Conservation (phyloP, 2,113 vertebrate genomes). For the Corythornis madagascariensis region DNA sequence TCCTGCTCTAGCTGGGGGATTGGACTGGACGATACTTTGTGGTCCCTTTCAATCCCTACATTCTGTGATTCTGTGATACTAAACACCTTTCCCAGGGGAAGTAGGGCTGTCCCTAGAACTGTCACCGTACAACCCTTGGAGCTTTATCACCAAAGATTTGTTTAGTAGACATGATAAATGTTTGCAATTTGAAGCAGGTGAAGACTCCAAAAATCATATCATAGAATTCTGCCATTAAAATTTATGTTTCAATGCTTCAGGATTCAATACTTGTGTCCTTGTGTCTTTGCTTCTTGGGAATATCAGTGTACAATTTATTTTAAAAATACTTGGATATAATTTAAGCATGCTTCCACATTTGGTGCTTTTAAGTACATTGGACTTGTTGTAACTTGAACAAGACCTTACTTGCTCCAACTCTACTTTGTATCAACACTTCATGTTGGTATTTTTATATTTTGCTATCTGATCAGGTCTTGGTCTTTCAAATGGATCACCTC, state of each 20-base stretch:
- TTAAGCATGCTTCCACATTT: neutral
- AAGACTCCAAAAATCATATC: neutral
- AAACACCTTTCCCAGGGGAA: neutral
- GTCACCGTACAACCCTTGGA: neutral
- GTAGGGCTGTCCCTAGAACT: neutral
- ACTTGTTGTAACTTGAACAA: neutral
- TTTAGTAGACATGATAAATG: neutral
- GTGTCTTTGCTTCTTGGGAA: neutral
- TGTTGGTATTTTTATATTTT: neutral
- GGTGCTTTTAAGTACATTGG: neutral
- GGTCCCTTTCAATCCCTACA: no score
- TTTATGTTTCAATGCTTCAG: neutral
- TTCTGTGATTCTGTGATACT: neutral
- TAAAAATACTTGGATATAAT: neutral
- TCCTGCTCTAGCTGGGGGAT: no score
- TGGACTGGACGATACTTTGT: no score
- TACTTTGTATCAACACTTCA: neutral
- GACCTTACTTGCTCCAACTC: neutral
- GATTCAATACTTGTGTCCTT: neutral
- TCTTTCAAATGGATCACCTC: neutral
- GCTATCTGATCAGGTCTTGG: neutral
- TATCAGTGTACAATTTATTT: accelerated
- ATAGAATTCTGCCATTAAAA: neutral
- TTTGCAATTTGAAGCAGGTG: neutral
- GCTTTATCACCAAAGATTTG: neutral